phyloP scores from a whole-genome alignment of 1,140 invertebrate genomes.

The Paraescarpia echinospica region DNA sequence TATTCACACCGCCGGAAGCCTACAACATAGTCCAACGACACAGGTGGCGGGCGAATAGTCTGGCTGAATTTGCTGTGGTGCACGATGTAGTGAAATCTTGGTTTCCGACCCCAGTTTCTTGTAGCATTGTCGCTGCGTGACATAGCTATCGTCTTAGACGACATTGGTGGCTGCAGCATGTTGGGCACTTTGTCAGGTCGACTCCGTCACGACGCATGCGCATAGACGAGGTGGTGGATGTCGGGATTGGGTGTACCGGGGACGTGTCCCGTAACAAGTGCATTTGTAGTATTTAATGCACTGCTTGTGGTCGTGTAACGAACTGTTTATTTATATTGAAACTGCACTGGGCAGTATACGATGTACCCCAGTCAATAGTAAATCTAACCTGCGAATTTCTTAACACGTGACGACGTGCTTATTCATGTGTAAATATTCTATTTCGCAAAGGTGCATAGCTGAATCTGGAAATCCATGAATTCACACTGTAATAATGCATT shows the following conservation, averaged over 20 bases:
- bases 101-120: not conserved
- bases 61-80: not conserved
- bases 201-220: not conserved
- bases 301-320: not conserved
- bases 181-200: not conserved
- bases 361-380: not conserved
- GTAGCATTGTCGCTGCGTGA: not conserved
- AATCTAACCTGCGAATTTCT: not conserved
- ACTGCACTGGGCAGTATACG: not conserved
- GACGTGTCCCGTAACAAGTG: not conserved
- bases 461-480: not conserved
- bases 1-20: not conserved
- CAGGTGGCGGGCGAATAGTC: not conserved
- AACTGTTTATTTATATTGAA: not conserved
- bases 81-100: not conserved
- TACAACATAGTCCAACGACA: not conserved
- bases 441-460: not conserved
- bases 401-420: not conserved
- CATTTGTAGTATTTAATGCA: not conserved
- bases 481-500: not conserved
- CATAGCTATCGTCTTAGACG: not conserved
- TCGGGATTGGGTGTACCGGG: not conserved
- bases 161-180: not conserved
- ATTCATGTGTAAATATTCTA: not conserved
- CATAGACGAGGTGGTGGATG: not conserved